Conservation (phyloP, 1,140 invertebrate species). For the Proctacanthus coquilletti region DNA sequence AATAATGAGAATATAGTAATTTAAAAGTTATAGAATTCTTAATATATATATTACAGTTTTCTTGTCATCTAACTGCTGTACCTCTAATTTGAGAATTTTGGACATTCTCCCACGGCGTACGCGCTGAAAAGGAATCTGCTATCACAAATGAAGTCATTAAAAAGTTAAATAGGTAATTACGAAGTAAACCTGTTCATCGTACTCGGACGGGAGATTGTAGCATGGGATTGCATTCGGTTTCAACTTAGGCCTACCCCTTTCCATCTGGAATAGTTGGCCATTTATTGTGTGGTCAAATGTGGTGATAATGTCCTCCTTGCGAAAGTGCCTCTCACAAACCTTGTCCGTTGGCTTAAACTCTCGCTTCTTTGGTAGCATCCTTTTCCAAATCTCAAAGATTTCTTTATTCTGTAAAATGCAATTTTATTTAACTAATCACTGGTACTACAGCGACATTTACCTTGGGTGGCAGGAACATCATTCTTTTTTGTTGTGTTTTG, state of each 20-base stretch:
- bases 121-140: too few species aligned
- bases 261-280: slow-evolving; percentile 8
- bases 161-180: too few species aligned
- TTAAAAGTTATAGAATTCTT: too few species aligned
- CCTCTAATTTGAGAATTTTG: too few species aligned
- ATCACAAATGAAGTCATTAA: too few species aligned
- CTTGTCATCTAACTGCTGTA: too few species aligned
- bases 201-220: slow-evolving; percentile 2
- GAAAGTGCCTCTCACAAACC: slow-evolving; percentile 10
- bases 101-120: too few species aligned
- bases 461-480: slow-evolving; percentile 11
- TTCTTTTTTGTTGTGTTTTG: slow-evolving; percentile 6
- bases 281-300: slow-evolving; percentile 8
- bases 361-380: slow-evolving; percentile 6
- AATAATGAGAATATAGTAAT: too few species aligned
- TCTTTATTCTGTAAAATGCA: slow-evolving; percentile 3
- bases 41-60: too few species aligned
- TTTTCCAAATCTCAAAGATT: slow-evolving; percentile 8
- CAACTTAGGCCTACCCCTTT: slow-evolving; percentile 9
- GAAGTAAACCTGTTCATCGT: too few species aligned
- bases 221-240: slow-evolving; percentile 8
- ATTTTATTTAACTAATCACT: slow-evolving; percentile 2
- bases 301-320: slow-evolving; percentile 4
- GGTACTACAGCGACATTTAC: neutral
- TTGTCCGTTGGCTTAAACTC: slow-evolving; percentile 6